Conservation (phyloP, 2,797 vertebrate genomes). For the Kryptolebias ocellatus region DNA sequence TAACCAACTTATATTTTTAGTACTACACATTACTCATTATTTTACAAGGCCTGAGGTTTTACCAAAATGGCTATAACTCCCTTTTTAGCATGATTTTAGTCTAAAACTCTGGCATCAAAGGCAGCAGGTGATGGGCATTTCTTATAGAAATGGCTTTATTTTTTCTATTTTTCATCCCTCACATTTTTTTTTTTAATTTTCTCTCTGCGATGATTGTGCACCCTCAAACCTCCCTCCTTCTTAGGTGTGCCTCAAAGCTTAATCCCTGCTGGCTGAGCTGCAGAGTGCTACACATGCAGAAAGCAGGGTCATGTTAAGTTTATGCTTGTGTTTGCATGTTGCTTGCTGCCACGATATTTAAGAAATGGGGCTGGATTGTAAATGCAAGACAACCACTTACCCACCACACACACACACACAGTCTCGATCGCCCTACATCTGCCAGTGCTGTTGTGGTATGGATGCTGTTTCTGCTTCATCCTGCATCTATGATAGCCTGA, state of each 20-base stretch:
- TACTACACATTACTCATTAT: no score
- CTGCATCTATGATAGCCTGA: constrained; percentile 53
- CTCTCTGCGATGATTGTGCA: neutral
- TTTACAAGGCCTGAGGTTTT: no score
- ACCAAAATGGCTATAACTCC: no score
- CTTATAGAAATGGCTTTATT: no score
- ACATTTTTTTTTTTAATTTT: constrained; percentile 3
- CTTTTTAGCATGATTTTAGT: no score
- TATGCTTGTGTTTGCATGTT: constrained; percentile 56
- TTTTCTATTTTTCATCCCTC: constrained; percentile 16
- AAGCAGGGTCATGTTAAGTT: constrained; percentile 70
- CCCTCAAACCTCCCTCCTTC: constrained; percentile 33
- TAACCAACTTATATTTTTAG: no score
- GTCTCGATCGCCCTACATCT: constrained; percentile 13
- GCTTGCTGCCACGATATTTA: constrained; percentile 32
- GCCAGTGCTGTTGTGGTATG: constrained; percentile 38
- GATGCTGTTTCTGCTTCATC: constrained; percentile 34
- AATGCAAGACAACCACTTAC: neutral
- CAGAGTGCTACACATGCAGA: constrained; percentile 61
- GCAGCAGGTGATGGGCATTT: no score
- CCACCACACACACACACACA: neutral
- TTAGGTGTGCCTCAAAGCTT: constrained; percentile 48
- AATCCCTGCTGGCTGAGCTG: constrained; percentile 66
- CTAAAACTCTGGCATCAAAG: no score
- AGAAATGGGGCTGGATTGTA: constrained; percentile 34